These are phyloP conservation scores for Lochmaea capreae DNA, from an alignment of 2,888 invertebrate genomes.

Conservation along the genomic window DNA sequence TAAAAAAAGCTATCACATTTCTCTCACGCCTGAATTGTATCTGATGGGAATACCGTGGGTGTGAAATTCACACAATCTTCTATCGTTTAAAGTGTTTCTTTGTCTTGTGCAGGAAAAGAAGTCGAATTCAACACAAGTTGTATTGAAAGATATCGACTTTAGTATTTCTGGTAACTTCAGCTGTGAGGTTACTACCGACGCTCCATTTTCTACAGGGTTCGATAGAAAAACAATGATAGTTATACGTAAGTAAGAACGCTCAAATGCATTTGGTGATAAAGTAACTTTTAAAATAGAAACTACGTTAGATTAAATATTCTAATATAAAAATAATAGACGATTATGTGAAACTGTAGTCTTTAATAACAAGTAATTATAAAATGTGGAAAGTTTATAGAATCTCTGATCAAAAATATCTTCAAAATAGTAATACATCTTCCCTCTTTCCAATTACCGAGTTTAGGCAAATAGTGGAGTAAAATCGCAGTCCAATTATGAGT, in stretches of 20 bases:
- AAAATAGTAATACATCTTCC: not conserved
- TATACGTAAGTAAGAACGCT: conserved; percentile 76
- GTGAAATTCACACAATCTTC: not conserved
- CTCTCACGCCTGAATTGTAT: conserved; percentile 11
- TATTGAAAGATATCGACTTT: conserved; percentile 77
- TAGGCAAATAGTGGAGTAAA: too few species aligned
- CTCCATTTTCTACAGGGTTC: conserved; percentile 76
- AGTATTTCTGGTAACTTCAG: conserved; percentile 81
- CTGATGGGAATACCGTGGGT: not conserved
- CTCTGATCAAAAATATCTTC: too few species aligned
- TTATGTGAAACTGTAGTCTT: too few species aligned
- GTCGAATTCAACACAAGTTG: conserved; percentile 81
- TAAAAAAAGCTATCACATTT: conserved; percentile 11
- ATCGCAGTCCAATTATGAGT: too few species aligned
- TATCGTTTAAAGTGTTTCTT: conserved; percentile 13
- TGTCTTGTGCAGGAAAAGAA: conserved; percentile 70
- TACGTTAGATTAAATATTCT: too few species aligned
- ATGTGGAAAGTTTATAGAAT: too few species aligned
- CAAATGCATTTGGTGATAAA: too few species aligned
- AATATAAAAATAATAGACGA: too few species aligned
- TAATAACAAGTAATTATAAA: too few species aligned
- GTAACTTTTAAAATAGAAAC: too few species aligned
- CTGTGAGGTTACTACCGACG: conserved; percentile 82
- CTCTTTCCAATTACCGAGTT: too few species aligned
- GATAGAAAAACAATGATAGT: conserved; percentile 77